Evolutionary conservation across 2,113 vertebrate species (phyloP).

Genomic region (Hippocampus mohnikei): DNA sequence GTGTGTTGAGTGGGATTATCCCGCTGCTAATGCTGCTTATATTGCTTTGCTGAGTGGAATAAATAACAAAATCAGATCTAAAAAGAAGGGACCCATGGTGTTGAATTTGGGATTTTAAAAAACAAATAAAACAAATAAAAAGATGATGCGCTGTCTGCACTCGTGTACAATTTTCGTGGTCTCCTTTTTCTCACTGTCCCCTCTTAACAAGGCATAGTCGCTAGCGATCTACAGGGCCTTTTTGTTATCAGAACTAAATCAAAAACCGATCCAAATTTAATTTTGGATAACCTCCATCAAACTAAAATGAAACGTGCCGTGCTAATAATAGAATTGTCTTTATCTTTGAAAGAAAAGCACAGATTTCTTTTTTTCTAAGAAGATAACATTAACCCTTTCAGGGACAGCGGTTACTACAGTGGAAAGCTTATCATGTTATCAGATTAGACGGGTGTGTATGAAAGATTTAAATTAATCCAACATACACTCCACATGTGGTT

Average conservation of each 20-base stretch:
- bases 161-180: background rate
- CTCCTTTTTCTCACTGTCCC: background rate
- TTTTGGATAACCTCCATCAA: background rate
- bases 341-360: no score
- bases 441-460: no score
- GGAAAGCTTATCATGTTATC: no score
- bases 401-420: no score
- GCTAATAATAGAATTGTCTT: no score
- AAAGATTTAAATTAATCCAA: no score
- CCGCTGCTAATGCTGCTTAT: background rate
- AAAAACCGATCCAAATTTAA: background rate
- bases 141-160: background rate
- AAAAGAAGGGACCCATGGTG: slow-evolving; percentile 1
- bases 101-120: background rate
- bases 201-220: background rate
- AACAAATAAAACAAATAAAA: background rate
- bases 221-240: background rate
- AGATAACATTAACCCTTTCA: no score
- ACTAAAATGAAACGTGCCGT: no score
- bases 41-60: slow-evolving; percentile 28
- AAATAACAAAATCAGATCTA: slow-evolving; percentile 26
- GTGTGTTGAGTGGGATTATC: slow-evolving; percentile 17
- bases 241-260: no score
- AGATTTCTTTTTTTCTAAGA: no score
- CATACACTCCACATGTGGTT: no score